phyloP scores from a whole-genome alignment of 92 coral and sea anemone genomes.

The Anthopleura xanthogrammica region DNA sequence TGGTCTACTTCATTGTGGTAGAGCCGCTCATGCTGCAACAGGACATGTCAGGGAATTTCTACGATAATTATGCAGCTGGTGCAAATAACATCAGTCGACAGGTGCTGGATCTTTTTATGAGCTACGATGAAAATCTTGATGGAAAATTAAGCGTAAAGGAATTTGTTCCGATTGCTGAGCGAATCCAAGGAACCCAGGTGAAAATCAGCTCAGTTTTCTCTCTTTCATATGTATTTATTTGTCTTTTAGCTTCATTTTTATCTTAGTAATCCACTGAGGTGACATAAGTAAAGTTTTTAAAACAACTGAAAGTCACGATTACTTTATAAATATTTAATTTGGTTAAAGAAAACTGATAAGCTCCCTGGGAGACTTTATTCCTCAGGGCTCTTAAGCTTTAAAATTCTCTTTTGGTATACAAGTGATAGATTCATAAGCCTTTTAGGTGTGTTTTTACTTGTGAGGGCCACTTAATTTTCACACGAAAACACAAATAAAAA shows the following conservation, averaged over 20 bases:
- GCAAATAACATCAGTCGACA: slow-evolving; percentile 42
- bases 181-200: slow-evolving; percentile 65
- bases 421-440: neutral
- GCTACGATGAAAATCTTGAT: slow-evolving; percentile 79
- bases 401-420: neutral
- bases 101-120: slow-evolving; percentile 65
- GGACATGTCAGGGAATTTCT: neutral
- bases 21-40: slow-evolving; percentile 14
- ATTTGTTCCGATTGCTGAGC: slow-evolving; percentile 74
- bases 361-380: neutral
- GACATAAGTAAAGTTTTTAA: neutral
- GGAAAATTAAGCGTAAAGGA: slow-evolving; percentile 75
- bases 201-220: neutral
- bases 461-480: neutral
- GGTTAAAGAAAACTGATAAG: neutral
- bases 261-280: neutral
- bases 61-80: neutral
- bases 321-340: neutral
- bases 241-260: neutral
- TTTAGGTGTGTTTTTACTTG: neutral
- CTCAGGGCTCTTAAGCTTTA: neutral
- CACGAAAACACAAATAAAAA: neutral
- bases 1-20: slow-evolving; percentile 28
- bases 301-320: neutral
- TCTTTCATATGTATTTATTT: neutral